phyloP scores from a whole-genome alignment of 2,797 vertebrate genomes.

The Melanotaenia maccullochi region DNA sequence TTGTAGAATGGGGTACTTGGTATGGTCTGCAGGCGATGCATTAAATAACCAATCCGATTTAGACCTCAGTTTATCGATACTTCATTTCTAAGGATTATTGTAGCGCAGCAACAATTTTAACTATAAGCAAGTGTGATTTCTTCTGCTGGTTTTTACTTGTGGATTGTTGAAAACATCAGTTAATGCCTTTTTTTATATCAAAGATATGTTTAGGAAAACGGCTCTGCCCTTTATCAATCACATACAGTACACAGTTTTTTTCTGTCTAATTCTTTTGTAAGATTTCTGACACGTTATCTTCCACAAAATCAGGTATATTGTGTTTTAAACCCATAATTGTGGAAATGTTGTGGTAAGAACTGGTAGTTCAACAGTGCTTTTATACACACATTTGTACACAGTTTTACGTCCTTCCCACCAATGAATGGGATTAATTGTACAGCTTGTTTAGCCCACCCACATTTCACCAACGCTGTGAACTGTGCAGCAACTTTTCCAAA shows the following conservation, averaged over 20 bases:
- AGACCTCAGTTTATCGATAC: no score
- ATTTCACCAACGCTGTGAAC: slow-evolving; percentile 56
- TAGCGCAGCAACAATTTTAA: no score
- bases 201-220: no score
- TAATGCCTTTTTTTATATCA: no score
- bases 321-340: not conserved
- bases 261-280: not conserved
- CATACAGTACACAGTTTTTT: not conserved
- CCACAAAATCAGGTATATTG: not conserved
- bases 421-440: slow-evolving; percentile 65
- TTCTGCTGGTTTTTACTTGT: no score
- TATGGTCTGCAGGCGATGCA: no score
- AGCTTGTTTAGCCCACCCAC: slow-evolving; percentile 79
- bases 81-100: no score
- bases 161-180: no score
- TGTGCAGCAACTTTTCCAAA: slow-evolving; percentile 53
- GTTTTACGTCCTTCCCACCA: slow-evolving; percentile 36
- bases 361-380: slow-evolving; percentile 8
- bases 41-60: no score
- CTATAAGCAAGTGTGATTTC: no score
- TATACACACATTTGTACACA: slow-evolving; percentile 9
- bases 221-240: no score
- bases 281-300: not conserved
- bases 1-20: no score
- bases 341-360: not conserved